phyloP scores from a whole-genome alignment of 2,888 invertebrate genomes.

The Drosophila infuscata region DNA sequence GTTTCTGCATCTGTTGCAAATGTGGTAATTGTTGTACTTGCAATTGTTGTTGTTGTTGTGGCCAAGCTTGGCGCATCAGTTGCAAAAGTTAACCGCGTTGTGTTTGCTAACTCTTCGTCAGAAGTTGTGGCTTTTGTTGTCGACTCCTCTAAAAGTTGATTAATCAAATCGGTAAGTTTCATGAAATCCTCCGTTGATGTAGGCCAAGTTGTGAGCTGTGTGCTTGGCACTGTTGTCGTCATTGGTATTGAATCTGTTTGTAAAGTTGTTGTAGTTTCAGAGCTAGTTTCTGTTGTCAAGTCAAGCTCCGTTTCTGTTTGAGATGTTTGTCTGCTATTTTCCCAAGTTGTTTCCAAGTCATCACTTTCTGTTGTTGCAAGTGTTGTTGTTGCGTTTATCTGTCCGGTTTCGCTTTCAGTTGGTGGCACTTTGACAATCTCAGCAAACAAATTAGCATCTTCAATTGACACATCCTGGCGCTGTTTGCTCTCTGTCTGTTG shows the following conservation, averaged over 20 bases:
- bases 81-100: slow-evolving; percentile 12
- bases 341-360: not conserved
- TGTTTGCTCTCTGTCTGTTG: slow-evolving; percentile 21
- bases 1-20: slow-evolving; percentile 18
- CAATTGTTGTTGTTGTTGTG: slow-evolving; percentile 6
- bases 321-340: slow-evolving; percentile 11
- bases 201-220: slow-evolving; percentile 37
- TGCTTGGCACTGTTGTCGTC: slow-evolving; percentile 8
- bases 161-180: slow-evolving; percentile 60
- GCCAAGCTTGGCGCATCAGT: slow-evolving; percentile 24
- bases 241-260: not conserved
- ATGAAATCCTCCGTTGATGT: slow-evolving; percentile 64
- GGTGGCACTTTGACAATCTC: not conserved
- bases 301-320: slow-evolving; percentile 2
- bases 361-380: slow-evolving; percentile 7
- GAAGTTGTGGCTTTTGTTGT: slow-evolving; percentile 29
- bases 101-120: slow-evolving; percentile 9
- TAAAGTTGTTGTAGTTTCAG: slow-evolving; percentile 11
- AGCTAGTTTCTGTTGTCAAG: slow-evolving; percentile 2
- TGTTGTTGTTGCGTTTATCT: not conserved
- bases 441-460: slow-evolving; percentile 44
- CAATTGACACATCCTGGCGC: slow-evolving; percentile 53
- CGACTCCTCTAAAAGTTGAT: slow-evolving; percentile 49
- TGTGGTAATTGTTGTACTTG: slow-evolving; percentile 6
- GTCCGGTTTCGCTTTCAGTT: slow-evolving; percentile 6